A percentile compares a stretch with the other conserved stretches of the same genome.
Evolutionary conservation across 1,140 invertebrate genomes (phyloP).

Genomic region (Drosophila aff.): DNA sequence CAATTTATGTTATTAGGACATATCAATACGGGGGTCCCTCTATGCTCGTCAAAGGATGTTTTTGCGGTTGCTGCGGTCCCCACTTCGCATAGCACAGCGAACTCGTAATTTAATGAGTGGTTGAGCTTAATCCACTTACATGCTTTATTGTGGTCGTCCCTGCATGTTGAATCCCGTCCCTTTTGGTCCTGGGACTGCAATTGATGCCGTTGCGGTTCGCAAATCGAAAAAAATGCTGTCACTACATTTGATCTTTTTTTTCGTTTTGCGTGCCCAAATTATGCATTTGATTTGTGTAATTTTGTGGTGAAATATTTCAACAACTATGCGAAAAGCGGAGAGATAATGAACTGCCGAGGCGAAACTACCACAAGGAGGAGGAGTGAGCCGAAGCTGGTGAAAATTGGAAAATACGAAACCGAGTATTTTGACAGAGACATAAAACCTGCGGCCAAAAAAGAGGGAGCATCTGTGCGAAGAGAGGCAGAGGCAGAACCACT

Average conservation of each 20-base stretch:
- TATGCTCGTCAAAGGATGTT: constrained; percentile 56
- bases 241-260: constrained; percentile 48
- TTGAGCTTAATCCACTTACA: constrained; percentile 72
- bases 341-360: constrained; percentile 25
- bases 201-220: constrained; percentile 47
- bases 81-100: constrained; percentile 10
- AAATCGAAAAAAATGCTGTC: constrained; percentile 56
- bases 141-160: constrained; percentile 62
- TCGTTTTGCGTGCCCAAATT: background rate
- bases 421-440: constrained; percentile 50
- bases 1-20: constrained; percentile 52
- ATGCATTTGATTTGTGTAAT: constrained; percentile 56
- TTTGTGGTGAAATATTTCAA: constrained; percentile 33
- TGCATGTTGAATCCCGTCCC: constrained; percentile 2
- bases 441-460: constrained; percentile 38
- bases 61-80: constrained; percentile 54
- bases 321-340: constrained; percentile 3
- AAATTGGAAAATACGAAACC: constrained; percentile 45
- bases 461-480: constrained; percentile 18
- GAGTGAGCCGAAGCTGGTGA: constrained; percentile 5
- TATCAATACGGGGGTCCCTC: constrained; percentile 38
- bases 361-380: background rate
- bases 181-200: constrained; percentile 10
- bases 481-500: constrained; percentile 37
- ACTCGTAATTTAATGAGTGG: constrained; percentile 70